Conservation (phyloP, 2,888 invertebrate species). For the Agrenia bidenticulata region DNA sequence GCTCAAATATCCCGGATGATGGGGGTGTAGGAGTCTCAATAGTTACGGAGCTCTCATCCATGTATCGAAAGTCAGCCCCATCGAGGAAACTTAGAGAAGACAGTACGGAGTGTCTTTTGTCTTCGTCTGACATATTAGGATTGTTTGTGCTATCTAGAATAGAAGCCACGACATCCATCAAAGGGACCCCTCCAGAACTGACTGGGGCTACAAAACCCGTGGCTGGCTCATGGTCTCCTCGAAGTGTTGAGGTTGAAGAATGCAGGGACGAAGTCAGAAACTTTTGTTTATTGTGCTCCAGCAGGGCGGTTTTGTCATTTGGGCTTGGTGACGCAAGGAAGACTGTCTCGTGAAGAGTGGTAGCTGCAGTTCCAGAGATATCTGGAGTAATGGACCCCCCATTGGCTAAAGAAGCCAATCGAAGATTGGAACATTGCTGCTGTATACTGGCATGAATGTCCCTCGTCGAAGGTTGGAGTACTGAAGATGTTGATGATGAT, state of each 20-base stretch:
- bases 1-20: constrained; percentile 64
- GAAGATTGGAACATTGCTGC: constrained; percentile 41
- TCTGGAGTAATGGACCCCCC: background rate
- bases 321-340: constrained; percentile 36
- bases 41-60: constrained; percentile 87
- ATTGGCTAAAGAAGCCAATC: constrained; percentile 37
- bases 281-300: constrained; percentile 21
- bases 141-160: constrained; percentile 70
- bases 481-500: constrained; percentile 29
- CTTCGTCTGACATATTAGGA: constrained; percentile 46
- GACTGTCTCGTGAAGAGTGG: constrained; percentile 58
- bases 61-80: constrained; percentile 78
- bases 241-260: constrained; percentile 55
- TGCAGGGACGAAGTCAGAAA: constrained; percentile 53
- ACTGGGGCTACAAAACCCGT: constrained; percentile 12
- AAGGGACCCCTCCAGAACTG: constrained; percentile 35
- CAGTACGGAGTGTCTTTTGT: constrained; percentile 50
- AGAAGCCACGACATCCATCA: constrained; percentile 75
- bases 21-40: constrained; percentile 69
- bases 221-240: constrained; percentile 34
- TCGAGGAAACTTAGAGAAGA: constrained; percentile 63
- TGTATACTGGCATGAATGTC: constrained; percentile 43
- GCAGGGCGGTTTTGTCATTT: constrained; percentile 20
- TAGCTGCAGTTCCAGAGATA: constrained; percentile 51
- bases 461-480: constrained; percentile 38